A percentile compares a stretch with the other conserved stretches of the same genome.
Conservation (phyloP, 2,113 vertebrate genomes). For the Syrmaticus mikado region DNA sequence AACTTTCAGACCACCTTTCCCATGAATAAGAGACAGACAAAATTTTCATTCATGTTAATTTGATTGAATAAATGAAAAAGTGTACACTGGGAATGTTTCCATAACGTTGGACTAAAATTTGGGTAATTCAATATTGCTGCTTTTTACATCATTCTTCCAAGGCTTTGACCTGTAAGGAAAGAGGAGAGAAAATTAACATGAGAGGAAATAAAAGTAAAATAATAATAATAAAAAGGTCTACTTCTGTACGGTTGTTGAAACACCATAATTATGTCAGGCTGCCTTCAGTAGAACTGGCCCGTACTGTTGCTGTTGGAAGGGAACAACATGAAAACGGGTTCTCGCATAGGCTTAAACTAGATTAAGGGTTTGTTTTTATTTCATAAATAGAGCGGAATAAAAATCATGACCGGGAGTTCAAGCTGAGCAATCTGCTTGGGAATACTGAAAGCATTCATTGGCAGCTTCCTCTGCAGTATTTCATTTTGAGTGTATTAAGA, state of each 20-base stretch:
- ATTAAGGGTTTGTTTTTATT: background rate
- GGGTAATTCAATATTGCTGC: background rate
- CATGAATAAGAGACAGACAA: background rate
- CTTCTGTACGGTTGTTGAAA: background rate
- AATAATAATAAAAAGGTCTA: background rate
- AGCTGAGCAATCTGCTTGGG: background rate
- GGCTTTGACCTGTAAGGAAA: conserved; percentile 5
- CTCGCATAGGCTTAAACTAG: background rate
- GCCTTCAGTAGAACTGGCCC: background rate
- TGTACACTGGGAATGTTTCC: background rate
- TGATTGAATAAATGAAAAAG: background rate
- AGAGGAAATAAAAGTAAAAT: background rate
- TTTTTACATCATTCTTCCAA: background rate
- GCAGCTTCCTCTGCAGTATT: background rate
- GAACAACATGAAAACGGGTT: background rate
- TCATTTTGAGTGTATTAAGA: background rate
- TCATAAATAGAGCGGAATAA: background rate
- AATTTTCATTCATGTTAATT: background rate
- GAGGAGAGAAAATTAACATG: background rate
- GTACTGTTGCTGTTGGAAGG: background rate
- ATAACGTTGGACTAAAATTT: background rate
- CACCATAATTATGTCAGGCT: background rate
- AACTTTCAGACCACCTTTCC: background rate
- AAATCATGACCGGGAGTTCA: background rate
- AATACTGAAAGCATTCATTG: background rate